Evolutionary conservation across 1,140 invertebrate genomes (phyloP), one percentile per base, ranked within the genome.

Genomic region (Drosophila tropicalis): DNA sequence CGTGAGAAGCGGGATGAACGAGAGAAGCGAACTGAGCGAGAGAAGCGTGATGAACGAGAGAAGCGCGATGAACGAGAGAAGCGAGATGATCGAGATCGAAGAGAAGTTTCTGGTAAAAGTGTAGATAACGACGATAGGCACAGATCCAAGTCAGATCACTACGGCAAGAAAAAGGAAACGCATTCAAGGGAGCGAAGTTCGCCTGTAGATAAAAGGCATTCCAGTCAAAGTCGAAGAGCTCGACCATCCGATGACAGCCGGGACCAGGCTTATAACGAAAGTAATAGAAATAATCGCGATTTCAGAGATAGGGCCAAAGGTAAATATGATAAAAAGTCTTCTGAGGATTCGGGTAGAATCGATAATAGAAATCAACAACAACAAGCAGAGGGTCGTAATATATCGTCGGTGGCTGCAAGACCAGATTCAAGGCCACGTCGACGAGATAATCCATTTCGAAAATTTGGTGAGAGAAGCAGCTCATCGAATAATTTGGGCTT

Each of bases 371-470:
- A 54, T 41, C 15, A 29, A 7, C 86, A 79, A 12, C 40, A 62
- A 4, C 51, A 64, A 3, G 40, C 62, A 34, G 83, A 87, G 12
- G 29, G 55, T 5, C 76, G 84, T 1, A 39, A 70, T 29, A 65
- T 84, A 29, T 73, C 80, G 3, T 70, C 84, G 0, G 66, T 87
- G n/a, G 84, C 84, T 1, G 70, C 81, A 3, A 51, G 62, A 22
- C 63, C 63, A n/a, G 72, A 76, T 1, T 72, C 81, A 2, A 55
- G 62, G 19, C 63, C 63, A 1, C 36, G 36, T 39, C 71, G 83
- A 4, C 77, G 68, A 1, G 77, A 87, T 32, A 87, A 87, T 51
- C 84, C 84, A 0, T 87, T 87, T 29, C 62, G 84, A 47, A 89
- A 89, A n/a, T 66, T 68, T 39, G 76, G 68, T 67, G 84, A 87